Percentiles rank a stretch among this genome's conserved stretches.
These are phyloP conservation scores for Oligia latruncula DNA, from an alignment of 2,888 invertebrate genomes.

Conservation along the genomic window DNA sequence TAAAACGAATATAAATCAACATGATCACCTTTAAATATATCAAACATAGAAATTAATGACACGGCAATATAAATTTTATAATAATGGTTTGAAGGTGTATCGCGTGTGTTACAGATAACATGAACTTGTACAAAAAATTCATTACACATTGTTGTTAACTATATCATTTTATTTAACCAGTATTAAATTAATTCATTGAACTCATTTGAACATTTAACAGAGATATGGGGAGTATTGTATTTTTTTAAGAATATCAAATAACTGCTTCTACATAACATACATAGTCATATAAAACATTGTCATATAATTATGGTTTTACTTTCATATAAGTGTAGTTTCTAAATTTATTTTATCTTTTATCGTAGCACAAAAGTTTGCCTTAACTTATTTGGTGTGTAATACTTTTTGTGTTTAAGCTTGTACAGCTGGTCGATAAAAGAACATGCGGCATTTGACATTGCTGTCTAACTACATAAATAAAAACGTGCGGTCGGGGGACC, in stretches of 20 bases:
- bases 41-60: slow-evolving; percentile 39
- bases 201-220: slow-evolving; percentile 42
- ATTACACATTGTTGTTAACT: slow-evolving; percentile 40
- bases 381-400: slow-evolving; percentile 49
- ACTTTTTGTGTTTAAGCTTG: slow-evolving; percentile 49
- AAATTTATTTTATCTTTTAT: slow-evolving; percentile 59
- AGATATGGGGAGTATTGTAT: slow-evolving; percentile 28
- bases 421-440: slow-evolving; percentile 50
- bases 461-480: background rate
- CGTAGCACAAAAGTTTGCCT: slow-evolving; percentile 58
- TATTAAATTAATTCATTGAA: slow-evolving; percentile 68
- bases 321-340: slow-evolving; percentile 57
- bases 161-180: slow-evolving; percentile 62
- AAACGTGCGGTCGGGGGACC: background rate
- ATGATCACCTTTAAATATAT: slow-evolving; percentile 44
- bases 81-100: slow-evolving; percentile 39
- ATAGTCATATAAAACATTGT: slow-evolving; percentile 51
- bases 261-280: slow-evolving; percentile 33
- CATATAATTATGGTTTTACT: slow-evolving; percentile 50
- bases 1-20: slow-evolving; percentile 60
- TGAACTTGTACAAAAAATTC: slow-evolving; percentile 65
- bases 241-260: slow-evolving; percentile 30
- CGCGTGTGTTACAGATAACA: slow-evolving; percentile 32
- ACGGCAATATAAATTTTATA: slow-evolving; percentile 32
- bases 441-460: slow-evolving; percentile 25